Conservation (phyloP, 2,888 invertebrate genomes). For the Drosophila rubida region DNA sequence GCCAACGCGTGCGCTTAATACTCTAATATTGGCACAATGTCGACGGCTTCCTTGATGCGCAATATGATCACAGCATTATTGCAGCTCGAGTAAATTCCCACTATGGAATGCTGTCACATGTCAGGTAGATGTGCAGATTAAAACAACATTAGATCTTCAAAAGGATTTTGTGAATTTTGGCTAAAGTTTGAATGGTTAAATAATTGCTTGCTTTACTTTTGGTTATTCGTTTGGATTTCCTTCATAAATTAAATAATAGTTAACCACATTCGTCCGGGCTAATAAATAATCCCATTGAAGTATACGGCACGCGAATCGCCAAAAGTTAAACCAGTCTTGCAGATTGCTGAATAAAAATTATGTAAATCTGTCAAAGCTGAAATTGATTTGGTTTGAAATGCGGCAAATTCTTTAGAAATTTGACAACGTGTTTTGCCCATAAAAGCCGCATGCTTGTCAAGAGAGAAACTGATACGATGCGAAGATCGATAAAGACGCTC, state of each 20-base stretch:
- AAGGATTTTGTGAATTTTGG: too few relatives aligned
- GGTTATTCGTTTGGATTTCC: too few relatives aligned
- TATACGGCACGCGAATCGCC: background rate
- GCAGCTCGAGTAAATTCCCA: background rate
- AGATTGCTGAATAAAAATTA: background rate
- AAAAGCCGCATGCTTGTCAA: background rate
- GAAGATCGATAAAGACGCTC: background rate
- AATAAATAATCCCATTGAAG: background rate
- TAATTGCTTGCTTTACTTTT: too few relatives aligned
- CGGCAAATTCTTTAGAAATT: conserved; percentile 2
- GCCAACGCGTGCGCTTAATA: conserved; percentile 1
- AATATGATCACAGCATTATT: too few relatives aligned
- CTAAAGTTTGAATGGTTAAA: too few relatives aligned
- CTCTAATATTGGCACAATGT: conserved; percentile 9
- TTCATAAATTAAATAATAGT: background rate
- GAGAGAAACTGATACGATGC: background rate
- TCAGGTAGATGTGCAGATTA: too few relatives aligned
- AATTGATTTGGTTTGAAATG: background rate
- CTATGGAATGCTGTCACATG: background rate
- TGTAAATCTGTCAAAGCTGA: background rate
- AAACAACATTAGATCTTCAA: too few relatives aligned
- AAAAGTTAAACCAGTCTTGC: background rate
- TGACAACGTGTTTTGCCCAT: background rate
- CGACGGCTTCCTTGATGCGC: background rate
- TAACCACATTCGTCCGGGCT: too few relatives aligned